These are phyloP conservation scores for Argya squamiceps DNA, from an alignment of 2,797 vertebrate species.

Conservation along the genomic window DNA sequence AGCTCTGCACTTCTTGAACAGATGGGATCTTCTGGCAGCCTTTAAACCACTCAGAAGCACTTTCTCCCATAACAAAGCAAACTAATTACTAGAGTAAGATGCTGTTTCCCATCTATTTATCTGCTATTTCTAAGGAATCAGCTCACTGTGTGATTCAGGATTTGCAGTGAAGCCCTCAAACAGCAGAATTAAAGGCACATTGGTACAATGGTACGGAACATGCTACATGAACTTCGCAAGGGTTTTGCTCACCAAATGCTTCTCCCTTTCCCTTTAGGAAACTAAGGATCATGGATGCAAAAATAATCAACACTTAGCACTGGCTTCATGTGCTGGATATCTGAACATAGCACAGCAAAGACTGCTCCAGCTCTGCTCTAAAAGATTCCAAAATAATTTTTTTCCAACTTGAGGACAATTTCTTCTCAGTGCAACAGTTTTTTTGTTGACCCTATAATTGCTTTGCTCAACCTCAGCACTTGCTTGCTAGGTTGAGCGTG, in stretches of 20 bases:
- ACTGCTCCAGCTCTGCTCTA: not conserved
- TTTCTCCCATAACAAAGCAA: conserved; percentile 8
- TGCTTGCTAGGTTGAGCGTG: not conserved
- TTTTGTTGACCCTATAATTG: not conserved
- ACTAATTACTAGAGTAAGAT: conserved; percentile 24
- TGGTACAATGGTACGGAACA: not conserved
- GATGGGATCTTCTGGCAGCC: conserved; percentile 52
- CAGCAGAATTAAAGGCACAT: not conserved
- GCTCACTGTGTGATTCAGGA: not conserved
- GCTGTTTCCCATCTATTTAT: not conserved
- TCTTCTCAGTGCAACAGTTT: not conserved
- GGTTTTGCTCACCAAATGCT: not conserved
- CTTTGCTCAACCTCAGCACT: not conserved
- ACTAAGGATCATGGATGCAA: not conserved
- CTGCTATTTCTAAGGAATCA: conserved; percentile 18
- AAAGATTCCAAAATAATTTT: not conserved
- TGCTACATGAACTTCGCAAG: not conserved
- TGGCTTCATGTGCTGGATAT: not conserved
- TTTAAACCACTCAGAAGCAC: conserved; percentile 12
- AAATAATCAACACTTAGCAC: not conserved
- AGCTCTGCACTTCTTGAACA: conserved; percentile 3
- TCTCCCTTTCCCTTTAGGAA: not conserved
- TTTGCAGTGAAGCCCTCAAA: not conserved
- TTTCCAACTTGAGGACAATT: not conserved
- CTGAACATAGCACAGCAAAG: not conserved